Base-by-base conservation (phyloP, 1,140 invertebrate species). In the Eurosta solidaginis region DNA sequence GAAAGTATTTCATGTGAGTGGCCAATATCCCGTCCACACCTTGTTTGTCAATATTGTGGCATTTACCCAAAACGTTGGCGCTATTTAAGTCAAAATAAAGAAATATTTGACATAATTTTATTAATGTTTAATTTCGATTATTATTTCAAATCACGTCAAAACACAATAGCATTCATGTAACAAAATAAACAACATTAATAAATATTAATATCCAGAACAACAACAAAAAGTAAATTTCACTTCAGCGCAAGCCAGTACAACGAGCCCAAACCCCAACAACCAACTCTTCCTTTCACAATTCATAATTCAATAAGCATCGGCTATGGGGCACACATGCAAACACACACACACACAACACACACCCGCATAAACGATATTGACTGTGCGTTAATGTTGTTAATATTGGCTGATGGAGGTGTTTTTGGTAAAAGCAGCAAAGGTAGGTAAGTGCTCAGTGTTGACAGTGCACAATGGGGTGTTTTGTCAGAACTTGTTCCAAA, bases 91-190 rank as follows among this genome's bases (percentile, higher is more conserved):
- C 73, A 74, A 45, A n/a, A 74, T 74, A 74, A 74, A 74, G 7
- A 45, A 74, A 74, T 22, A 74, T 74, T 74, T 74, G 73, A 74
- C 73, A 74, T 74, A 74, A 74, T 74, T 74, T 74, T 74, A 74
- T 74, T 74, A 45, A 74, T 74, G 73, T 33, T 74, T 47, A 45
- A 27, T 74, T 74, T 45, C 73, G 44, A 47, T 74, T 74, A 74
- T 74, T 74, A 74, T 74, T 74, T 74, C 73, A 10, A 27, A 22
- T 45, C 73, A 74, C 73, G 73, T 74, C 44, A 74, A 20, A 6
- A 9, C n/a, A 36, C 6, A 7, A 42, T 40, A 36, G 33, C 29
- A 68, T 36, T 40, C 17, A 68, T 40, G 59, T 6, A 10, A 68
- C n/a, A 9, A 68, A 40, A 68, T 40, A 68, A 68, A 68, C 22